Evolutionary conservation across 2,797 vertebrate species (phyloP), one percentile per base, ranked within the genome.

Genomic region (Neosilurus hyrtlii): DNA sequence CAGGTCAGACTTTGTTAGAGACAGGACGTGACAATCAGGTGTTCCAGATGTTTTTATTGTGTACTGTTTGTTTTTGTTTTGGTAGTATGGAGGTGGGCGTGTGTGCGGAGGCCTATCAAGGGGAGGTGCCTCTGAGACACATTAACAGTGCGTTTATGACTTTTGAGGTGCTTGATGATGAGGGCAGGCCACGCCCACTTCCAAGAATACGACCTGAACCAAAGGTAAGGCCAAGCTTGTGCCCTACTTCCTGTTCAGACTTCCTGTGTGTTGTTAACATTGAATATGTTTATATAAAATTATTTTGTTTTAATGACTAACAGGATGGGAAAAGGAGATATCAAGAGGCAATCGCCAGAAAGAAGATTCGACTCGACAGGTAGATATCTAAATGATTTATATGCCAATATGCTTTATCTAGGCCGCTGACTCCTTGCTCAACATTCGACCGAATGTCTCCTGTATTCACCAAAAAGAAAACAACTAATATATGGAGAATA

Each of bases 121-220:
- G 95, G 87, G 94, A 94, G 30, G 94, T 94, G 15, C 73, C 90
- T 30, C 94, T 91, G 79, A 87, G 93, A 43, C 97, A 99, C 91
- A 97, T 99, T 87, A 99, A 99, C 93, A 97, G 96, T 0, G 97
- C 97, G 70, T 98, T 99, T 92, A 97, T 99, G 97, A 98, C 91
- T 71, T 99, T 97, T 3, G 94, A 96, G 88, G 96, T 98, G 81
- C 90, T 97, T 35, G 94, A 96, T 22, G 82, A 90, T n/a, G 90
- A 93, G 0, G 92, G 94, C 8, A 95, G 89, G 80, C 95, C 94
- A 30, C 78, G 92, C 86, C 88, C 81, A 1, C 90, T 99, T 79
- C 97, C 97, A 2, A 89, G 91, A 86, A 93, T 99, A 88, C 92
- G 89, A 88, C 97, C 96, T 0, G 96, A 97, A 89, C 92, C 95